Evolutionary conservation across 2,888 invertebrate species (phyloP).

Genomic region (Dexiosoma caninum): DNA sequence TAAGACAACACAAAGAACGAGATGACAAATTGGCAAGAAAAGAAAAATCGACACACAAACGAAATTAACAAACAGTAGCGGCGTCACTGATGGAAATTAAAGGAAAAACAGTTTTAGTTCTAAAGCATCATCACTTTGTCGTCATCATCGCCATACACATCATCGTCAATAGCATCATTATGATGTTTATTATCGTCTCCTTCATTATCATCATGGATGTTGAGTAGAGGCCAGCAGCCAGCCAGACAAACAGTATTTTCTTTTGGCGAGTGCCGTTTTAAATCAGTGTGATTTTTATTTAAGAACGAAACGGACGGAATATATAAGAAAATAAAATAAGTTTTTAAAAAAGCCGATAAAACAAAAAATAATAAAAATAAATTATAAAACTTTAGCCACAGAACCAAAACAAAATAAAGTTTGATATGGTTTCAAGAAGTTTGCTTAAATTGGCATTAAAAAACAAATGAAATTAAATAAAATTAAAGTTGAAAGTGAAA

Average conservation of each 20-base stretch:
- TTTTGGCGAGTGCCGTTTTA: constrained; percentile 57
- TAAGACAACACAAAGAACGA: background rate
- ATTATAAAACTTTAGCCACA: background rate
- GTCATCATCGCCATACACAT: constrained; percentile 12
- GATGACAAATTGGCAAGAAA: background rate
- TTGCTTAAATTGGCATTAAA: background rate
- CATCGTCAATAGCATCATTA: constrained; percentile 21
- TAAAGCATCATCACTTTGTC: constrained; percentile 33
- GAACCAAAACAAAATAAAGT: no score
- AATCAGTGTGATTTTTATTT: constrained; percentile 71
- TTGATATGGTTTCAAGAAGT: no score
- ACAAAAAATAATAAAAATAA: no score
- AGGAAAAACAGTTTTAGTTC: background rate
- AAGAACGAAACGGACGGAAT: constrained; percentile 67
- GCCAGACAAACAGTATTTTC: constrained; percentile 31
- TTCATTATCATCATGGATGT: constrained; percentile 38
- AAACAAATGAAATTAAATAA: background rate
- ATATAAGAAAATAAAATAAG: background rate
- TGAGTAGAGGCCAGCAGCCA: constrained; percentile 31
- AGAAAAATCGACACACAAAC: constrained; percentile 1
- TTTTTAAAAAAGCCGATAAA: constrained; percentile 1
- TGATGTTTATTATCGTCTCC: constrained; percentile 7
- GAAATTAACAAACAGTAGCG: background rate
- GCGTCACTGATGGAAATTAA: constrained; percentile 44
- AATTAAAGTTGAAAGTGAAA: constrained; percentile 19